Base-by-base conservation (phyloP, 2,888 invertebrate species). In the Orgyia antiqua region DNA sequence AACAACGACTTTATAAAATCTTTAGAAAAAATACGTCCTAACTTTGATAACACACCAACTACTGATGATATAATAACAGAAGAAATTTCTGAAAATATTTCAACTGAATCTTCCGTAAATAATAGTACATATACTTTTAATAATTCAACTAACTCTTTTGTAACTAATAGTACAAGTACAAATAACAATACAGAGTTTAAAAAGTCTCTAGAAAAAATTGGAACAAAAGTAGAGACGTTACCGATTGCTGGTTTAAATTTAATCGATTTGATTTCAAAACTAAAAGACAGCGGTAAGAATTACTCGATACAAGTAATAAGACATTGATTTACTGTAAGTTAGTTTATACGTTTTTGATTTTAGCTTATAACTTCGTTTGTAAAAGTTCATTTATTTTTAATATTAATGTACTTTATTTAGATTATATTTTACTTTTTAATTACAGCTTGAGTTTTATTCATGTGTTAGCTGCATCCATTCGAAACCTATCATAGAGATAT, bases 211-310 rank as follows among this genome's bases (percentile, higher is more conserved):
- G 2, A 1, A 20, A n/a, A 9, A 20, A 8, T 4, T 20, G 9
- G n/a, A 7, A 15, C 15, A 15, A 2, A 20, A 4, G 9, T 9
- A 20, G 9, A 20, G n/a, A 8, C n/a, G 4, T 9, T 20, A 20
- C 20, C 20, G 9, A 8, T 20, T 5, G 4, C 20, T 9, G n/a
- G n/a, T 2, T n/a, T 20, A 20, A 20, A 20, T 4, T 20, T 20
- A 20, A n/a, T 20, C 2, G 31, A 3, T 36, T 43, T n/a, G 20
- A 20, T 20, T 9, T n/a, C 20, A 4, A 20, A 18, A 42, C 9
- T 27, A 27, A 5, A 45, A 39, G 10, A 17, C 42, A 4, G 24
- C 40, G 19, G 4, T 33, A 9, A 45, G 35, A 3, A 35, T 40
- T 13, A 19, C 37, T 3, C 26, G 33, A 6, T 20, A 9, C 20